These are phyloP conservation scores for Cladorhizidae sp. DNA, from an alignment of 37 sponge, comb jelly and placozoan species.

Conservation along the genomic window DNA sequence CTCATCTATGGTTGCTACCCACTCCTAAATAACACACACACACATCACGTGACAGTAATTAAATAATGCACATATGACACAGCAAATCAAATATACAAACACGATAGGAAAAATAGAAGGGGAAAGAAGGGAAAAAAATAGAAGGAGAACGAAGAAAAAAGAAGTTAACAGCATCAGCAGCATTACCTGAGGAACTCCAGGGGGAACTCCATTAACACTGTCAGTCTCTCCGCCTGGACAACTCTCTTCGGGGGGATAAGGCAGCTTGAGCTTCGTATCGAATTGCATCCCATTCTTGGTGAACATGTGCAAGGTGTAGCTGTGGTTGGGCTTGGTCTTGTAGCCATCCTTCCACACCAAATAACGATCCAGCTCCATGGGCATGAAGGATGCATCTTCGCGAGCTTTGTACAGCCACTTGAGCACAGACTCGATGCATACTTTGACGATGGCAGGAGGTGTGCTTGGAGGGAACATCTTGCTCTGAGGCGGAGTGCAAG, in stretches of 20 bases:
- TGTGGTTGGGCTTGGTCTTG: conserved; percentile 4
- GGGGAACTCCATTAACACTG: too few relatives aligned
- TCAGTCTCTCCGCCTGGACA: background rate
- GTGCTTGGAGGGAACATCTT: conserved; percentile 46
- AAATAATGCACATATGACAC: background rate
- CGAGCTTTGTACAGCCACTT: conserved; percentile 15
- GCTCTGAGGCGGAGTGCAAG: conserved; percentile 1
- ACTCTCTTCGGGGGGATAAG: background rate
- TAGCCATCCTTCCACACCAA: conserved; percentile 23
- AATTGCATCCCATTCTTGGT: background rate
- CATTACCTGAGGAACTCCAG: conserved; percentile 8
- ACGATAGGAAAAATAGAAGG: too few relatives aligned
- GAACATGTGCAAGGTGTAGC: background rate
- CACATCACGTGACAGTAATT: background rate
- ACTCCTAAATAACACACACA: conserved; percentile 26
- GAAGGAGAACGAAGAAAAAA: background rate
- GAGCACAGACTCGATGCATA: conserved; percentile 28
- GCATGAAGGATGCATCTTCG: background rate
- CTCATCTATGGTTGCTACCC: conserved; percentile 41
- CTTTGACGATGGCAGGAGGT: conserved; percentile 22
- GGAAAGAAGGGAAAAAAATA: too few relatives aligned
- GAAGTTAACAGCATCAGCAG: background rate
- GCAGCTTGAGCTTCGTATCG: background rate
- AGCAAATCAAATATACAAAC: too few relatives aligned
- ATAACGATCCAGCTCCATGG: conserved; percentile 24